These are phyloP conservation scores for Xestia c-nigrum DNA, from an alignment of 2,888 invertebrate species.

Conservation along the genomic window DNA sequence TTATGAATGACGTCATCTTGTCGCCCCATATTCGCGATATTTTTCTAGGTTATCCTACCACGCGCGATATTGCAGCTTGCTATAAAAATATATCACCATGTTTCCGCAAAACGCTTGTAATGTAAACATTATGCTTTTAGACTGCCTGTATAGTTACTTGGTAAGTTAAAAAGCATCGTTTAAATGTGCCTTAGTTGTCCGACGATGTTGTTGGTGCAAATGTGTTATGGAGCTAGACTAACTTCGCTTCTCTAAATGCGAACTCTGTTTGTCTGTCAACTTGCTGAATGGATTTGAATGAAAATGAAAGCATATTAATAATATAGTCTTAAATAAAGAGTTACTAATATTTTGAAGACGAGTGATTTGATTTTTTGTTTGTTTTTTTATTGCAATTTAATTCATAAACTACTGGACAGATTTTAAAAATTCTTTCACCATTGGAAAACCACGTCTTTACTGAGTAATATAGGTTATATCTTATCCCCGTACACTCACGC, in stretches of 20 bases:
- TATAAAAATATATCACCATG: slow-evolving; percentile 10
- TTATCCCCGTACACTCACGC: no score
- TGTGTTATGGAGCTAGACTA: not conserved
- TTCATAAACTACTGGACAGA: no score
- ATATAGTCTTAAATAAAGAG: no score
- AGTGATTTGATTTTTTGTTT: no score
- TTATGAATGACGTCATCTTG: slow-evolving; percentile 2
- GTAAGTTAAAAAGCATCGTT: slow-evolving; percentile 24
- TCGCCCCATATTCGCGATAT: slow-evolving; percentile 5
- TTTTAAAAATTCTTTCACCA: no score
- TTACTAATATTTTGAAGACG: no score
- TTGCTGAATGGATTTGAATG: no score
- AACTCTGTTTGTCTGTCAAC: not conserved
- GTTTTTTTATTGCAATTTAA: no score
- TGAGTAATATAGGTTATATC: no score
- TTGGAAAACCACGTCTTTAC: no score
- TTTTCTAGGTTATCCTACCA: slow-evolving; percentile 22
- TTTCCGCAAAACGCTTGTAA: slow-evolving; percentile 21
- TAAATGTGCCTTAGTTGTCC: slow-evolving; percentile 17
- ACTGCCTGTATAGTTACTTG: not conserved
- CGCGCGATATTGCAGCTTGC: not conserved
- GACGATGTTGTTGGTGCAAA: slow-evolving; percentile 1
- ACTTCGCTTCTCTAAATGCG: not conserved
- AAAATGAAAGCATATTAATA: no score
- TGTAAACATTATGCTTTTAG: slow-evolving; percentile 47